Base-by-base conservation (phyloP, 30 jellyfish, hydroid and myxozoan species). In the Cassiopea andromeda region DNA sequence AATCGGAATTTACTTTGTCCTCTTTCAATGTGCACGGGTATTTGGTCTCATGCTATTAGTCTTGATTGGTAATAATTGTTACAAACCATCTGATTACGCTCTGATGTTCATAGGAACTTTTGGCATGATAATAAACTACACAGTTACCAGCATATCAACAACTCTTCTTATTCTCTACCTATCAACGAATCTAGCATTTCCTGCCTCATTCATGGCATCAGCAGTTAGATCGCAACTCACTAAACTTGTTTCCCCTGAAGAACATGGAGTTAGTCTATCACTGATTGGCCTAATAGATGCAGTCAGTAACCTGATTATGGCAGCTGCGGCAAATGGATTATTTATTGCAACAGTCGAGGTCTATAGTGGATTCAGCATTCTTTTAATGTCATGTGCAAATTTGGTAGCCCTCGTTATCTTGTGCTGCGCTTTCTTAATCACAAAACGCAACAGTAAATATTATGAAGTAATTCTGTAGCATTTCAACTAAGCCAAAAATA, bases 11-110 rank as follows among this genome's bases (percentile, higher is more conserved):
- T 80, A 78, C 43, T 57, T 78, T 7, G 54, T 60, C 1, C 44
- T 89, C 58, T 86, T 66, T 44, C 86, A 89, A 2, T 48, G 58
- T 44, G 46, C 69, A 1, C 67, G 96, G 46, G 96, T 88, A 4
- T 2, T 80, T 68, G 96, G 96, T 3, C 78, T 64, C 9, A 38
- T 49, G 8, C 8, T 80, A 15, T 73, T 76, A 49, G 91, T 91
- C 14, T 6, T 89, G n/a, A 44, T 89, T 12, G 7, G 73, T 4
- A 48, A 75, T 12, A 67, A 57, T 74, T 27, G 71, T 2, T 79
- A 67, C 77, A 46, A 70, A 18, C 78, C 82, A 1, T 79, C 91
- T 10, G 96, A 89, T 47, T 60, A 74, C 69, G 27, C 60, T 9
- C 69, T 89, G 10, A 72, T 74, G 12, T 9, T 81, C 2, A 10